Evolutionary conservation across 2,113 vertebrate genomes (phyloP).

Genomic region (Gallinago jamesoni): DNA sequence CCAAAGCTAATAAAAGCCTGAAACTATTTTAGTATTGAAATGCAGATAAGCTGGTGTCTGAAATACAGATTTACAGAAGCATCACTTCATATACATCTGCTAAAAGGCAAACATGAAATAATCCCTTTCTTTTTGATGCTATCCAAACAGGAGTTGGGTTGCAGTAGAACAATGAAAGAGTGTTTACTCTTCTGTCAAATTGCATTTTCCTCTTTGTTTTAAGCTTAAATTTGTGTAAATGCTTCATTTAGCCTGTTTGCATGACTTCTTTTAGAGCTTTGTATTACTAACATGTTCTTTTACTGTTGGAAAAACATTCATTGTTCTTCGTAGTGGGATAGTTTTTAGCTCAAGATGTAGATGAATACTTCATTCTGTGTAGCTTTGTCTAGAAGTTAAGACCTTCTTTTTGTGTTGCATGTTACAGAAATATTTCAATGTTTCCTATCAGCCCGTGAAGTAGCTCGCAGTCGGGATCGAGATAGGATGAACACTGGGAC

Average conservation of each 20-base stretch:
- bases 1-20: not conserved
- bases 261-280: not conserved
- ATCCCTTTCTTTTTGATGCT: not conserved
- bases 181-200: not conserved
- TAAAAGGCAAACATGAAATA: not conserved
- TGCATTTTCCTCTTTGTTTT: not conserved
- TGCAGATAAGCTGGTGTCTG: not conserved
- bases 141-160: not conserved
- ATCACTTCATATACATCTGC: not conserved
- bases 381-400: constrained; percentile 72
- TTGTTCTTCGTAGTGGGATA: not conserved
- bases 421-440: constrained; percentile 99
- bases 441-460: constrained; percentile 98
- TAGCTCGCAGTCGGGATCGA: constrained; percentile 89
- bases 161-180: not conserved
- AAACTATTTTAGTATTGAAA: not conserved
- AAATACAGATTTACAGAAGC: not conserved
- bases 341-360: constrained; percentile 27
- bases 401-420: constrained; percentile 81
- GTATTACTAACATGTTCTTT: not conserved
- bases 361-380: constrained; percentile 51
- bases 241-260: not conserved
- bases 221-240: not conserved
- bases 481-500: constrained; percentile 84
- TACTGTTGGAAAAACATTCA: not conserved